phyloP scores from a whole-genome alignment of 2,797 vertebrate species.

The Hephaestus fuliginosus region DNA sequence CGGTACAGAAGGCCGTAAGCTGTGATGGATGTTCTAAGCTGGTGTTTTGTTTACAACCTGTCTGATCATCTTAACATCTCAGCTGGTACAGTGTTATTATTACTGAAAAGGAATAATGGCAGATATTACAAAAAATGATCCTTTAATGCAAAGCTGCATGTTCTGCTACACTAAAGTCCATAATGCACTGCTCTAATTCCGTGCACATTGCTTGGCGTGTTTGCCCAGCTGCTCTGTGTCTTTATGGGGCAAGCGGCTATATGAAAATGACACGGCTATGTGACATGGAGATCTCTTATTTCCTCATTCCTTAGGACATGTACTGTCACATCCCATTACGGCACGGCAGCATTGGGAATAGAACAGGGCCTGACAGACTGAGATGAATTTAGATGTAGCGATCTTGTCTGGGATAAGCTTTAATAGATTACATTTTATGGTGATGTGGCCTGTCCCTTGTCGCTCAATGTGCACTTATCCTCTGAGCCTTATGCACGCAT shows the following conservation, averaged over 20 bases:
- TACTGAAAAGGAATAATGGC: neutral
- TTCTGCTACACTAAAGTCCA: neutral
- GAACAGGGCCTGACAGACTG: conserved; percentile 68
- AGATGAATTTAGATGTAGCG: conserved; percentile 82
- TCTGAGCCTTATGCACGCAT: conserved; percentile 51
- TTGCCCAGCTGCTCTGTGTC: conserved; percentile 35
- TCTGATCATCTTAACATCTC: neutral
- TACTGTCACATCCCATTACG: conserved; percentile 80
- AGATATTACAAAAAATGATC: neutral
- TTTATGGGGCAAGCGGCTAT: conserved; percentile 34
- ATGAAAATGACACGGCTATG: conserved; percentile 64
- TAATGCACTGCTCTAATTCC: conserved; percentile 8
- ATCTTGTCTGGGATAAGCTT: conserved; percentile 77
- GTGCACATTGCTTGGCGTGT: conserved; percentile 22
- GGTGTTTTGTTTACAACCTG: conserved; percentile 2
- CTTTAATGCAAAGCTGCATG: neutral
- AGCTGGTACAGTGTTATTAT: neutral
- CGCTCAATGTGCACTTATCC: conserved; percentile 71
- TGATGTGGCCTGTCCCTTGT: conserved; percentile 70
- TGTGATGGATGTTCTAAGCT: neutral
- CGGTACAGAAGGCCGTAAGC: neutral
- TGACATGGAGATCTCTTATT: conserved; percentile 75
- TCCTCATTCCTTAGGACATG: conserved; percentile 70
- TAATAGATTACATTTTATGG: conserved; percentile 84
- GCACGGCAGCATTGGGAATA: conserved; percentile 54